Evolutionary conservation across 1,140 invertebrate genomes (phyloP), one percentile per base, ranked within the genome.

Genomic region (Apolygus lucorum): DNA sequence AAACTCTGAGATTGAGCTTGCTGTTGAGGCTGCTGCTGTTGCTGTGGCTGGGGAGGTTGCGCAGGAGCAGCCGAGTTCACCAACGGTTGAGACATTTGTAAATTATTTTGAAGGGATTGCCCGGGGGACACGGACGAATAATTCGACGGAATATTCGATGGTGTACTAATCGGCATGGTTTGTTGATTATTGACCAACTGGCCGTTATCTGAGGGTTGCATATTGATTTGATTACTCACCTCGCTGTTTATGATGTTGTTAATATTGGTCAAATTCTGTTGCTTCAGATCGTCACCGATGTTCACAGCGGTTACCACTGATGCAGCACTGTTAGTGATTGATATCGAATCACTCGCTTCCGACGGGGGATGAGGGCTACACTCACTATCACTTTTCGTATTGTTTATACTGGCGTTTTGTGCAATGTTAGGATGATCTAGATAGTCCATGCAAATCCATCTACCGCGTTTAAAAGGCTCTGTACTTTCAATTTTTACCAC

Each of bases 361-460:
- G 54, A 59, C 11, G 54, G 11, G 4, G 22, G 22, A 24, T 59
- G 54, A 21, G 54, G 54, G 54, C 54, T 59, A 59, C 8, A 11
- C 11, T 59, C 54, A 59, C 54, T 17, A 59, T 59, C 54, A 59
- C 54, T 59, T 59, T 59, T 59, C 54, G 54, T 59, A 59, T 59
- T 59, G 22, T 59, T 59, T 24, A 59, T 4, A 22, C 11, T 22
- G 22, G 22, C 54, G 54, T 59, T 59, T 59, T 59, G 54, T 59
- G 54, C 54, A 24, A 59, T 59, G 54, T 59, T 59, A 59, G 54
- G 54, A 24, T 59, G 54, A 59, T 97, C 93, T 75, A 94, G 82
- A 81, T 95, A 97, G 80, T 98, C 95, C 87, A 95, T 92, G 80
- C 94, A 97, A 74, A 89, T 89, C 95, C 95, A 98, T 75, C 95